Conservation (phyloP, 2,113 vertebrate genomes). For the Microcebus murinus region DNA sequence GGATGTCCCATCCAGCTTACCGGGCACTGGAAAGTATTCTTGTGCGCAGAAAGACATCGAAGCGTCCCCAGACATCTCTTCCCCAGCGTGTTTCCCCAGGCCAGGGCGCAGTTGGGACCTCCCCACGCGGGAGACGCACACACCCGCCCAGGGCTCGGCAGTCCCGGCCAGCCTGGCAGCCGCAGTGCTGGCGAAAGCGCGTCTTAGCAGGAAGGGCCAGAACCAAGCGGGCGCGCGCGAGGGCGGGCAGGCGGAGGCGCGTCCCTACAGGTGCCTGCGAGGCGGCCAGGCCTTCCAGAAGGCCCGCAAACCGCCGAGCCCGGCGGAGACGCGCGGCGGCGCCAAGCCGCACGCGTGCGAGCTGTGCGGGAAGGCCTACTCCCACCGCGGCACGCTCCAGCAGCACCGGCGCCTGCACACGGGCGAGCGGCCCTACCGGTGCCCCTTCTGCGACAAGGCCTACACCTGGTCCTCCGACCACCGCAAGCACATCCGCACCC, state of each 20-base stretch:
- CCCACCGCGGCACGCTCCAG: constrained; percentile 91
- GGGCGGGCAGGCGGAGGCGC: background rate
- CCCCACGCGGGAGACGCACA: background rate
- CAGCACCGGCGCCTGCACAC: constrained; percentile 94
- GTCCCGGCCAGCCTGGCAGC: background rate
- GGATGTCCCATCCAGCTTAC: background rate
- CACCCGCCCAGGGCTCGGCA: background rate
- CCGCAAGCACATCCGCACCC: constrained; percentile 42
- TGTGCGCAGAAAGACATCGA: background rate
- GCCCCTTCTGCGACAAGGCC: constrained; percentile 90
- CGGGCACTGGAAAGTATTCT: background rate
- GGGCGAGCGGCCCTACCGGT: constrained; percentile 92
- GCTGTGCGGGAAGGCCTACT: constrained; percentile 93
- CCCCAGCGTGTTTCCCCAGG: background rate
- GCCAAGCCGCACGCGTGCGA: constrained; percentile 91
- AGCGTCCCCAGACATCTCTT: background rate
- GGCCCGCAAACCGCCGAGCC: constrained; percentile 89
- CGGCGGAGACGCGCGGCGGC: constrained; percentile 89
- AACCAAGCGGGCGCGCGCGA: background rate
- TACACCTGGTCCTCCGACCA: constrained; percentile 91
- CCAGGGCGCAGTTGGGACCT: background rate
- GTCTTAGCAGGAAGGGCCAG: background rate
- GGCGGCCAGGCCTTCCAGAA: constrained; percentile 91
- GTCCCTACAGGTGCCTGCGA: constrained; percentile 86
- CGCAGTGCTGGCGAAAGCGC: background rate